Evolutionary conservation across 64 coral and sea anemone species (phyloP).

Genomic region (Montipora foliosa): DNA sequence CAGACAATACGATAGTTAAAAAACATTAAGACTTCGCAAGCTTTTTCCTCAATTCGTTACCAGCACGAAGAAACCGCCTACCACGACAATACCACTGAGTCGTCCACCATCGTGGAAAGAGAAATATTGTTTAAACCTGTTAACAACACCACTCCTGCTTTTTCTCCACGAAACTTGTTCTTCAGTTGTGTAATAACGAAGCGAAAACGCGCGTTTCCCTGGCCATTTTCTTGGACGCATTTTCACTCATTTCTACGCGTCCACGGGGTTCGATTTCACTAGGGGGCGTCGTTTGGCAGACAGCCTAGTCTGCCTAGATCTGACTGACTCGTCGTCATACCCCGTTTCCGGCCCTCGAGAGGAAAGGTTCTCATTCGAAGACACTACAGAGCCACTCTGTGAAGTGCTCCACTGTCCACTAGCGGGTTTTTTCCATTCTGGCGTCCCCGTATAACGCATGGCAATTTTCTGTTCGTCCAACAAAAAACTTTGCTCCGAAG

Average conservation of each 20-base stretch:
- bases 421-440: not conserved
- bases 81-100: not conserved
- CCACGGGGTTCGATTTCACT: slow-evolving; percentile 23
- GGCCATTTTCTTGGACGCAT: not conserved
- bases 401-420: not conserved
- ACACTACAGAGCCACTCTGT: not conserved
- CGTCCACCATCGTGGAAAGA: no score
- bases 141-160: not conserved
- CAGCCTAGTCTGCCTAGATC: slow-evolving; percentile 8
- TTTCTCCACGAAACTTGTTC: not conserved
- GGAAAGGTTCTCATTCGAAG: not conserved
- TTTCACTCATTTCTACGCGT: not conserved
- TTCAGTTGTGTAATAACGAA: not conserved
- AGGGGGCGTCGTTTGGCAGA: slow-evolving; percentile 34
- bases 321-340: not conserved
- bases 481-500: not conserved
- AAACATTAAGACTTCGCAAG: not conserved
- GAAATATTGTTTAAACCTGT: not conserved
- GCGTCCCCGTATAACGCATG: not conserved
- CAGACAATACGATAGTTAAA: no score
- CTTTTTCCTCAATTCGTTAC: not conserved
- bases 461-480: not conserved
- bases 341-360: not conserved
- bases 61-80: not conserved
- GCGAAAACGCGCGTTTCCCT: not conserved